Conservation (phyloP, 2,797 vertebrate species). For the Onychomys leucogaster region DNA sequence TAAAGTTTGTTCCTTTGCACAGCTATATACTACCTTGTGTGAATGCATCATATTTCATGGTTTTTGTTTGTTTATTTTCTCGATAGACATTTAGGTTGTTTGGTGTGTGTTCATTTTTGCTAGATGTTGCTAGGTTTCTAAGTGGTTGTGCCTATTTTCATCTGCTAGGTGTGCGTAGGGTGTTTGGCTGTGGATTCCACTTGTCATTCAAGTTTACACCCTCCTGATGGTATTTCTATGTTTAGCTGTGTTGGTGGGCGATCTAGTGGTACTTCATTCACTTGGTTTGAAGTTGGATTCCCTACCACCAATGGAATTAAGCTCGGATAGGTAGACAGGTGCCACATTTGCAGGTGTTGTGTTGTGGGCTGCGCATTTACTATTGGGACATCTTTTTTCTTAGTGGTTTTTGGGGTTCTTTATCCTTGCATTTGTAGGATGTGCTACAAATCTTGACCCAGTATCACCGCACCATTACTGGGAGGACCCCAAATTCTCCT, state of each 20-base stretch:
- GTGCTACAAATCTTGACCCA: not conserved
- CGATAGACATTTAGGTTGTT: not conserved
- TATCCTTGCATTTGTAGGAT: constrained; percentile 14
- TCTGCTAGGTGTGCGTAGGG: too few relatives aligned
- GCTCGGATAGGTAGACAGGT: not conserved
- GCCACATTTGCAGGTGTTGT: not conserved
- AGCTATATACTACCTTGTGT: not conserved
- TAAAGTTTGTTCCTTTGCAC: not conserved
- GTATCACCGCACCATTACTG: not conserved
- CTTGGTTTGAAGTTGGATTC: constrained; percentile 16
- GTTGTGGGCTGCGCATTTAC: not conserved
- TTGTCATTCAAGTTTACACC: not conserved
- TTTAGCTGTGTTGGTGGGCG: not conserved
- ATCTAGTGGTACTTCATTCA: not conserved
- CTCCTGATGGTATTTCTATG: not conserved
- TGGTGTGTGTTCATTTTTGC: not conserved
- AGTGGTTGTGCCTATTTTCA: not conserved
- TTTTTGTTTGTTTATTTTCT: not conserved
- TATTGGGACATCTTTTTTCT: not conserved
- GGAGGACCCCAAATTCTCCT: not conserved
- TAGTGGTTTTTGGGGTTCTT: not conserved
- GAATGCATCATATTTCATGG: not conserved
- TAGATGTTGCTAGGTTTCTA: not conserved
- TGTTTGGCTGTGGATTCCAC: not conserved
- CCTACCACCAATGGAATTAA: not conserved